Evolutionary conservation across 1,140 invertebrate genomes (phyloP), one percentile per base, ranked within the genome.

Genomic region (Drosophila hydei): DNA sequence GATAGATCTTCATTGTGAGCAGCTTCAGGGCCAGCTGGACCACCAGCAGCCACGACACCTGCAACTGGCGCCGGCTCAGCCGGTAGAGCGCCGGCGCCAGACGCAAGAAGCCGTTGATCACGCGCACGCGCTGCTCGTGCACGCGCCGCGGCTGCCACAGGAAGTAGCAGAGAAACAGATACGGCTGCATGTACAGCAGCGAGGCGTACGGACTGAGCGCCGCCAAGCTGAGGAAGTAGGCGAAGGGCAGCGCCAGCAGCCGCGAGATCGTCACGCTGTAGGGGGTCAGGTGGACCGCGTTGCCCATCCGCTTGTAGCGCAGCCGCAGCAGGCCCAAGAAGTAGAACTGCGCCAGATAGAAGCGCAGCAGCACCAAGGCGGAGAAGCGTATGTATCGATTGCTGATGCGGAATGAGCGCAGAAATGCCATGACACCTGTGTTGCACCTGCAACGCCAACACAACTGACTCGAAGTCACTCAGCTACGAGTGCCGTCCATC

Each of bases 301-400:
- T 79, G 0, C 45, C 40, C 6, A 1, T 18, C 0, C 47, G 14
- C 50, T 61, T 55, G 23, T 75, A 79, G 7, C 65, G 77, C 8
- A 79, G 18, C 0, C 77, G 77, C 43, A 79, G 62, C 38, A 79
- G 45, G 0, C 77, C 77, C 25, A 79, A 33, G 38, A 65, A 59
- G 7, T 67, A 71, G 14, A 72, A 79, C 52, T 75, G 72, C 11
- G 45, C 56, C 67, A 67, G 38, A 23, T 80, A 76, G 45, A 79
- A 79, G n/a, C 77, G 77, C 45, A 79, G 56, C 77, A 79, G 45
- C 11, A 79, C 36, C 36, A 80, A 25, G 7, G 48, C 67, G 33
- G 79, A 77, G 8, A 38, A 19, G 19, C 77, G 79, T 8, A 80
- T 79, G 51, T 80, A 79, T 4, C 56, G 38, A 36, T 72, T 79